Evolutionary conservation across 1,140 invertebrate species (phyloP).

Genomic region (Arion vulgaris): DNA sequence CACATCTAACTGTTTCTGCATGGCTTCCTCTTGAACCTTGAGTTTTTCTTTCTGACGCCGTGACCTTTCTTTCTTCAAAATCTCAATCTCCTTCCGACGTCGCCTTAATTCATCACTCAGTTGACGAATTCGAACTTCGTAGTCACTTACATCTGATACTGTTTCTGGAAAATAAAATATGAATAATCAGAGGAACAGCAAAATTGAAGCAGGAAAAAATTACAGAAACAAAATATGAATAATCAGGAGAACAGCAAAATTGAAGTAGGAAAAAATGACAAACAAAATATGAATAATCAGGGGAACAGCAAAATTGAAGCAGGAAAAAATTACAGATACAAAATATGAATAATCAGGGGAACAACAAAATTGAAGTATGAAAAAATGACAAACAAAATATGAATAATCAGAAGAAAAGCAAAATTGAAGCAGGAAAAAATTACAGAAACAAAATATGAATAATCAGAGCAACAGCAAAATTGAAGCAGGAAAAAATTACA

Average conservation of each 20-base stretch:
- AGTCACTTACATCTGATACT: constrained; percentile 75
- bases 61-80: constrained; percentile 73
- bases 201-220: neutral
- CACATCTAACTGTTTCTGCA: constrained; percentile 76
- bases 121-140: constrained; percentile 74
- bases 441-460: too few relatives aligned
- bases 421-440: neutral
- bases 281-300: neutral
- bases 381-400: constrained; percentile 44
- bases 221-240: too few relatives aligned
- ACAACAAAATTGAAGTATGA: too few relatives aligned
- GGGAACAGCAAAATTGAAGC: neutral
- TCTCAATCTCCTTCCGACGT: constrained; percentile 74
- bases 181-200: neutral
- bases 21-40: constrained; percentile 74
- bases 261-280: constrained; percentile 44
- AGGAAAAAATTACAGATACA: too few relatives aligned
- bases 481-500: constrained; percentile 43
- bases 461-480: too few relatives aligned
- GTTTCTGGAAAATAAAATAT: constrained; percentile 70
- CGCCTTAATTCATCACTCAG: constrained; percentile 74
- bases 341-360: too few relatives aligned
- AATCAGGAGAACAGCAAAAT: too few relatives aligned
- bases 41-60: constrained; percentile 73
- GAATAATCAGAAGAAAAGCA: neutral